Evolutionary conservation across 1,140 invertebrate genomes (phyloP), one percentile per base, ranked within the genome.

Genomic region (Platyura marginata): DNA sequence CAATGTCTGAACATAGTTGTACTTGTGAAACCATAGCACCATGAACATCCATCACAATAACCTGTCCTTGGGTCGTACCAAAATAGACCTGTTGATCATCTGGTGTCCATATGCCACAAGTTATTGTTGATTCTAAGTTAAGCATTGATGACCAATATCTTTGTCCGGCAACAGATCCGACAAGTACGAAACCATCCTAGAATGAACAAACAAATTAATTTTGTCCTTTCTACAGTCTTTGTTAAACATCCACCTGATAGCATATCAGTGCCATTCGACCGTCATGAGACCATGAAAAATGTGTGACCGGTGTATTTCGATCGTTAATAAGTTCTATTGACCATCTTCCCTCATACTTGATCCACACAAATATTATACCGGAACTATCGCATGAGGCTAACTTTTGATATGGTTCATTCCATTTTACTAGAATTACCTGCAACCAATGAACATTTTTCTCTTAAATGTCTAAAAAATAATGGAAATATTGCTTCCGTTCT

Each of bases 351-450:
- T 98, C 94, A 61, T 97, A 97, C 59, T 96, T 96, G 48, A 96
- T 96, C 94, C 95, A 98, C 4, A 98, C 91, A 63, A 97, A 98
- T 53, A 98, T 98, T 22, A 97, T 89, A 11, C 95, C 95, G 1
- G 88, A 92, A 51, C 82, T 89, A 68, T 98, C 95, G 65, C 93
- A 98, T 4, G 92, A 94, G 2, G 93, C 93, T 44, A 98, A 59
- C 62, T 98, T 98, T 64, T 97, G 92, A 63, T 96, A 98, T 0
- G 93, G 90, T 63, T 94, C 90, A 66, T 98, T 98, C 95, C 95
- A 98, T 66, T 90, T 89, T 16, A 97, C 92, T 25, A 96, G 65
- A 34, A 90, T 89, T 21, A 95, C 87, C 92, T 95, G 64, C 1
- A 67, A 64, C n/a, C n/a, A n/a, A n/a, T n/a, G n/a, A n/a, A n/a